Base-by-base conservation (phyloP, 2,888 invertebrate species). In the Hirtodrosophila histrioides region DNA sequence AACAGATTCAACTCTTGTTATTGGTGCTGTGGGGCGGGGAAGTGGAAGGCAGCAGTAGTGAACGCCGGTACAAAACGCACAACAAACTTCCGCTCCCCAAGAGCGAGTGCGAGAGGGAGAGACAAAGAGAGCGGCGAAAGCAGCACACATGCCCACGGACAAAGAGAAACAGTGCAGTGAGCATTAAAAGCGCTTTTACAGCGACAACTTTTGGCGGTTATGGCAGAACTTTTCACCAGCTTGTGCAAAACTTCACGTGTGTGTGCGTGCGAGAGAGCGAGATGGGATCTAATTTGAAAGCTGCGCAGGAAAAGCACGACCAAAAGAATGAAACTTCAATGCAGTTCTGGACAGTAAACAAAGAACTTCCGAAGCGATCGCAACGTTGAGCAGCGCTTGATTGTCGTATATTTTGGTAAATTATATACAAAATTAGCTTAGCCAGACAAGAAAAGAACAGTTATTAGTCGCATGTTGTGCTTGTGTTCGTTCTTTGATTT, bases 311-410 rank as follows among this genome's bases (percentile, higher is more conserved):
- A 75, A 65, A 74, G 63, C 69, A 66, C 64, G 54, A 63, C 49
- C 61, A 68, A 81, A 67, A 62, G 67, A 75, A 81, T 60, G 60
- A 61, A 86, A 86, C 81, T 78, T 72, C 72, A 69, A 69, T 87
- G 83, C 75, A 78, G 67, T 78, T 77, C 66, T 45, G 66, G 60
- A 57, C 90, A 89, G 86, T 89, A 89, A 90, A 90, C 88, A 90
- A 90, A 90, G 89, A 90, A 88, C 90, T 75, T 68, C 69, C 70
- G 69, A 78, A 64, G 78, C 60, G 90, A 89, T 90, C 90, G 78
- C 75, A 75, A 49, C 75, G 78, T 40, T 31, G 37, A 44, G 36
- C 46, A 37, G 69, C 37, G 81, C 76, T 17, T 73, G 51, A 43
- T 37, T 58, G 3, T 36, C 23, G 43, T 9, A 1, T 43, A 27